Evolutionary conservation across 2,797 vertebrate species (phyloP), one percentile per base, ranked within the genome.

Genomic region (Huso huso): DNA sequence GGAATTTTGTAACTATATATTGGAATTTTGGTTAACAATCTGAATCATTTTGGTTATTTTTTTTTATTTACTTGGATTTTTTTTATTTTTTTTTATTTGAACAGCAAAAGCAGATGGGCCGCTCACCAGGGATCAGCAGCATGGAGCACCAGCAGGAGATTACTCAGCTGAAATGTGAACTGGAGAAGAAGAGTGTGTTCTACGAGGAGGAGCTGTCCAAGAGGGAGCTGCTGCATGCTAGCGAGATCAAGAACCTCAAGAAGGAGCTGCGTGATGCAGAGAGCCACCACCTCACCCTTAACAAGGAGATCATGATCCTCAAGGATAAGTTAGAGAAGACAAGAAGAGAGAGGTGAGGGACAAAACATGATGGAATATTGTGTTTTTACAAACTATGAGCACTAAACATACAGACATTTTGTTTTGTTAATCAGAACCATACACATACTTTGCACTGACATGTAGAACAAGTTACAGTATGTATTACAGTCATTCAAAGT

Each of bases 301-400:
- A 97, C 83, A 99, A 98, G 75, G 97, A 99, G 82, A 94, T 97
- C 75, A 89, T 96, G 81, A 81, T 99, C 84, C 91, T 98, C 72
- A 96, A 95, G 84, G 97, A 99, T 87, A 99, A 98, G 79, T 84
- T 97, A 77, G 96, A 99, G 75, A 99, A 99, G 83, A 95, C 86
- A 1, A 93, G 95, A 50, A 88, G 95, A 66, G 95, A 98, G 84
- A 95, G 93, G 97, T 96, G 77, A 77, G 82, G 70, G 68, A 37
- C 37, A 37, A 37, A 37, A 37, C 37, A 37, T 37, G 37, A 37
- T 37, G 37, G 37, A 37, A 5, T 37, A 37, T 37, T 37, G 37
- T 37, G 37, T 37, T 37, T 18, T 37, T 37, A 37, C 37, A 37
- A 37, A 37, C 37, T 37, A 37, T 37, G 37, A 37, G 37, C 37